Percentiles rank a stretch among this genome's conserved stretches.
phyloP scores from a whole-genome alignment of 2,113 vertebrate species.

The Pangasianodon hypophthalmus region DNA sequence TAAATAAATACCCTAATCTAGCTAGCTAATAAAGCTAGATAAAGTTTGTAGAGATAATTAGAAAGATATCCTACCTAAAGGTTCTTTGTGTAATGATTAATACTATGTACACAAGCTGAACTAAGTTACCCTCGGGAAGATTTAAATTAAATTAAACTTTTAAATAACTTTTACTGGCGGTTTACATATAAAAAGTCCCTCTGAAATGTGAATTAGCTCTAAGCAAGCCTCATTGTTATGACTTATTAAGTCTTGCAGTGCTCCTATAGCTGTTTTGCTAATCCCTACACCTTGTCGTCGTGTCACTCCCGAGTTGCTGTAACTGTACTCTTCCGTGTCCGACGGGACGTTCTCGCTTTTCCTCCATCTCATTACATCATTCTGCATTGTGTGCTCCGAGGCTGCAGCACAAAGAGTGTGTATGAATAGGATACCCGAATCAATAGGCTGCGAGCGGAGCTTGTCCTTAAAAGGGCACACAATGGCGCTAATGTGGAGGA shows the following conservation, averaged over 20 bases:
- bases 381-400: constrained; percentile 59
- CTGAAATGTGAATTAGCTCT: neutral
- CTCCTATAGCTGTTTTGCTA: neutral
- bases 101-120: neutral
- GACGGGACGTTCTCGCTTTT: constrained; percentile 33
- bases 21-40: neutral
- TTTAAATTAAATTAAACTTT: no score
- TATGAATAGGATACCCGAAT: constrained; percentile 55
- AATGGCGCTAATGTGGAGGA: constrained; percentile 63
- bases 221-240: neutral
- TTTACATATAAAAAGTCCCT: no score
- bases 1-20: neutral
- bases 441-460: constrained; percentile 58
- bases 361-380: constrained; percentile 45
- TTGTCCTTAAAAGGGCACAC: constrained; percentile 63
- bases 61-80: neutral
- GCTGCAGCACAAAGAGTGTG: constrained; percentile 63
- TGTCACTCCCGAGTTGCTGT: constrained; percentile 18
- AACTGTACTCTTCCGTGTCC: constrained; percentile 49
- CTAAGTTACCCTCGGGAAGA: neutral
- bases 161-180: neutral
- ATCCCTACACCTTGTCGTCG: neutral
- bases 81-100: neutral
- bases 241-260: neutral
- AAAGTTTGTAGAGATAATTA: neutral